Percentiles rank a stretch among this genome's conserved stretches.
Conservation (phyloP, 2,888 invertebrate genomes). For the Seladonia tumulorum region DNA sequence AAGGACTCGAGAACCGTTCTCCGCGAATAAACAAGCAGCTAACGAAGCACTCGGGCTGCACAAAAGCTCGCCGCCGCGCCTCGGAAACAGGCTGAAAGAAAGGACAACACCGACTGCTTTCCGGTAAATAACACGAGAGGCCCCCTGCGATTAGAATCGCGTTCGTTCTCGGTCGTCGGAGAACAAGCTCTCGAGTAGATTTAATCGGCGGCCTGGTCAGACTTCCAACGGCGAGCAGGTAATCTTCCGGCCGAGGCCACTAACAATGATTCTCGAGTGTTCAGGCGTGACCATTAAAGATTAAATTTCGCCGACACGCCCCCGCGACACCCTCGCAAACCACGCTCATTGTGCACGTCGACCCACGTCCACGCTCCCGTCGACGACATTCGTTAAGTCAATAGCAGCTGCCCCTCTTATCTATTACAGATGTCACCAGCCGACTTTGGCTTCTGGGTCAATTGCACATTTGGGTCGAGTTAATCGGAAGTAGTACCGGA, state of each 20-base stretch:
- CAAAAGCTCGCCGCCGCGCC: background rate
- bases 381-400: slow-evolving; percentile 64
- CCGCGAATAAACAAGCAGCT: slow-evolving; percentile 4
- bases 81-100: background rate
- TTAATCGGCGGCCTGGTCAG: background rate
- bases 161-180: background rate
- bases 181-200: background rate
- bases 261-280: slow-evolving; percentile 29
- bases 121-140: background rate
- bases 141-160: slow-evolving; percentile 1
- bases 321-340: background rate
- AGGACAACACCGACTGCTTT: background rate
- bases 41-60: slow-evolving; percentile 1
- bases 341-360: slow-evolving; percentile 42
- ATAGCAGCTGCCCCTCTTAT: slow-evolving; percentile 70
- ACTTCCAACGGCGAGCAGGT: background rate
- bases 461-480: slow-evolving; percentile 67
- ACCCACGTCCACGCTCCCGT: slow-evolving; percentile 40
- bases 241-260: slow-evolving; percentile 4
- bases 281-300: slow-evolving; percentile 25
- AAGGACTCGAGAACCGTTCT: slow-evolving; percentile 11
- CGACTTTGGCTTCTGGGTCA: slow-evolving; percentile 66
- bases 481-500: slow-evolving; percentile 58
- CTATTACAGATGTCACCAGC: slow-evolving; percentile 69
- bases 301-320: slow-evolving; percentile 17